phyloP scores from a whole-genome alignment of 2,797 vertebrate species.

The Heteromormyrus szaboi region DNA sequence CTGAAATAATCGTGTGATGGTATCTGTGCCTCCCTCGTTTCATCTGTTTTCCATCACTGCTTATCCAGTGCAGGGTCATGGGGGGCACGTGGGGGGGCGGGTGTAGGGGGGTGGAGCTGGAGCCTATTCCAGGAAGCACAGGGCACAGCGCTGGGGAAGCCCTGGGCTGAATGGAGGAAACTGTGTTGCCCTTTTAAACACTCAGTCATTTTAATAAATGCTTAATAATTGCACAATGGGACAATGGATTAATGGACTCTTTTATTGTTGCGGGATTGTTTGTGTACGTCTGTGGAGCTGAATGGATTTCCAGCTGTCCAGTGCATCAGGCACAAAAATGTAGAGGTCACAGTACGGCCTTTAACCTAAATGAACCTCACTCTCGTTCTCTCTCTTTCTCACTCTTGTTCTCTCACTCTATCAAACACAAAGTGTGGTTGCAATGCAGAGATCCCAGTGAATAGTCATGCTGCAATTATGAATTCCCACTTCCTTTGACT shows the following conservation, averaged over 20 bases:
- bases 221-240: neutral
- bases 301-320: neutral
- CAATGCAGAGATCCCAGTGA: conserved; percentile 33
- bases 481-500: conserved; percentile 48
- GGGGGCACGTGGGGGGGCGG: neutral
- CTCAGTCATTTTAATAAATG: neutral
- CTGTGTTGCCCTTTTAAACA: neutral
- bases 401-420: neutral
- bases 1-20: neutral
- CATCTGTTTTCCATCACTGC: neutral
- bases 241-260: neutral
- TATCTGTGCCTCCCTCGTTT: neutral
- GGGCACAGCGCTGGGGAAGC: neutral
- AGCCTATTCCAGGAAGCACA: neutral
- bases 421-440: conserved; percentile 25
- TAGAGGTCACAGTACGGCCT: neutral
- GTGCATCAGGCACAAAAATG: neutral
- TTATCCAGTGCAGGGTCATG: neutral
- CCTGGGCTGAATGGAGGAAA: neutral
- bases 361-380: neutral
- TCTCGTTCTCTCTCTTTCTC: conserved; percentile 28
- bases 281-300: neutral
- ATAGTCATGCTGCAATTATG: conserved; percentile 38
- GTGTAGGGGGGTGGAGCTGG: neutral
- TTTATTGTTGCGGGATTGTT: neutral